These are phyloP conservation scores for Apeltes quadracus DNA, from an alignment of 2,113 vertebrate species.

Conservation along the genomic window DNA sequence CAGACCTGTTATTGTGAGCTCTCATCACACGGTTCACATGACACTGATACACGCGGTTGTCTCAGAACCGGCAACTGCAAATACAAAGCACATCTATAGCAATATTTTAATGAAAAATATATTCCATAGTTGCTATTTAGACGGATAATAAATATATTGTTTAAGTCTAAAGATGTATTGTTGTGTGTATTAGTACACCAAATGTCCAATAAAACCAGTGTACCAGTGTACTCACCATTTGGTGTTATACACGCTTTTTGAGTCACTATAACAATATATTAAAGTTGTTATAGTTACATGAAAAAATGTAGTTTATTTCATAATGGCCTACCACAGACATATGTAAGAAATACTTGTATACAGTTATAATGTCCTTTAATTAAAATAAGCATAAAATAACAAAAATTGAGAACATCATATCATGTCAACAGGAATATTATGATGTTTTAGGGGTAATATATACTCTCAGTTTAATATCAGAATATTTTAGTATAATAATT, in stretches of 20 bases:
- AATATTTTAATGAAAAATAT: background rate
- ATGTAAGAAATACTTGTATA: background rate
- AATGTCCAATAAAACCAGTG: constrained; percentile 4
- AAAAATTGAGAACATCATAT: background rate
- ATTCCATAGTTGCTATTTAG: background rate
- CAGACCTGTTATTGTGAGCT: background rate
- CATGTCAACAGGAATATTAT: background rate
- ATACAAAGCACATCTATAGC: background rate
- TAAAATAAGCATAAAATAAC: background rate
- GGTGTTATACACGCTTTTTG: background rate
- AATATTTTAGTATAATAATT: background rate
- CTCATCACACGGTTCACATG: background rate
- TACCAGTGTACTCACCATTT: background rate
- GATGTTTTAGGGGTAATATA: background rate
- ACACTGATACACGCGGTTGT: too few species aligned
- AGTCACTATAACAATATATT: background rate
- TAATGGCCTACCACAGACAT: background rate
- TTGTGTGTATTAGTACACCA: background rate
- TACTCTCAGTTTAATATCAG: background rate
- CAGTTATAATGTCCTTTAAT: background rate
- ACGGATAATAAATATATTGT: background rate
- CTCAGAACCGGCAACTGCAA: background rate
- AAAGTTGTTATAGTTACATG: background rate
- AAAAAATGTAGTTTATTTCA: background rate
- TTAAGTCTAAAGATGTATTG: background rate